A percentile compares a stretch with the other conserved stretches of the same genome.
Conservation (phyloP, 1,140 invertebrate genomes). For the Dreissena polymorpha region DNA sequence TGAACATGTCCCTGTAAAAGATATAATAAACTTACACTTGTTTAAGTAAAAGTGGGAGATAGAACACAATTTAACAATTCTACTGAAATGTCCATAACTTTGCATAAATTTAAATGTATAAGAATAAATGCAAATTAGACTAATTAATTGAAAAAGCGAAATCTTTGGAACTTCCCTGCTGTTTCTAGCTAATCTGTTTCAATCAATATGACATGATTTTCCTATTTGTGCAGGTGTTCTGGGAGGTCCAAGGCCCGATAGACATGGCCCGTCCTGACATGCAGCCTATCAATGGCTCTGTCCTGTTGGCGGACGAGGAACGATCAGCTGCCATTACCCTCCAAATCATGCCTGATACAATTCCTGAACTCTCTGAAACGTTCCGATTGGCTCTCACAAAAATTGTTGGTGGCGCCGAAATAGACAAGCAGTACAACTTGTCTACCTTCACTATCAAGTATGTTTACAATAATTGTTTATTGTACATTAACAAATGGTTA, state of each 20-base stretch:
- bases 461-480: conserved; percentile 72
- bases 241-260: conserved; percentile 66
- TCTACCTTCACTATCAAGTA: conserved; percentile 74
- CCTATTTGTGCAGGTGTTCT: conserved; percentile 66
- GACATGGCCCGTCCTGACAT: conserved; percentile 60
- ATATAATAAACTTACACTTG: no score
- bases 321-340: conserved; percentile 65
- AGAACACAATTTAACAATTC: no score
- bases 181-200: no score
- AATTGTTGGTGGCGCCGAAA: conserved; percentile 74
- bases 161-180: no score
- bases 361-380: conserved; percentile 74
- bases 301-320: conserved; percentile 62
- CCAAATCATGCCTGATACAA: conserved; percentile 70
- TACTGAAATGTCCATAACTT: no score
- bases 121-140: no score
- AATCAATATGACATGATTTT: no score
- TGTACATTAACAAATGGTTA: conserved; percentile 76
- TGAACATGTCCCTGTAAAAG: no score
- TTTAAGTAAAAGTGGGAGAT: no score
- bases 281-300: conserved; percentile 66
- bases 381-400: conserved; percentile 65
- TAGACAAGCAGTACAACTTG: conserved; percentile 63
- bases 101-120: no score
- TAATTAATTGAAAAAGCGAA: no score